Evolutionary conservation across 2,888 invertebrate species (phyloP).

Genomic region (Hydrotaea cyrtoneurina): DNA sequence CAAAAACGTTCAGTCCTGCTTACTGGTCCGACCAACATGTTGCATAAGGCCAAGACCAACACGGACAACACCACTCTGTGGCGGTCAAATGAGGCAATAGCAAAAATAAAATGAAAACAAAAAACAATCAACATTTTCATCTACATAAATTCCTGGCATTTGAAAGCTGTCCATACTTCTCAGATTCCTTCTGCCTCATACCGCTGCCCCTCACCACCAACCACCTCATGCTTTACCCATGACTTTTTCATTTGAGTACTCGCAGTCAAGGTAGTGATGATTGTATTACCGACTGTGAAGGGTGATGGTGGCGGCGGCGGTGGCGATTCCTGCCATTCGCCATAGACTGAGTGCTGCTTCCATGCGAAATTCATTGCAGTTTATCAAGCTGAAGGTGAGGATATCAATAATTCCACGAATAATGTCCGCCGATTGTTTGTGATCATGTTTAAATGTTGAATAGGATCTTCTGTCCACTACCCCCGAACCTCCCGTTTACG

Average conservation of each 20-base stretch:
- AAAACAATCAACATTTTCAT: conserved; percentile 56
- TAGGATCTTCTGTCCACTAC: conserved; percentile 48
- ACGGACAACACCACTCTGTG: neutral
- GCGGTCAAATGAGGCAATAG: neutral
- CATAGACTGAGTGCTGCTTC: conserved; percentile 18
- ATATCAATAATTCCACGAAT: conserved; percentile 68
- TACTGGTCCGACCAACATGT: neutral
- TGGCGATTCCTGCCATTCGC: neutral
- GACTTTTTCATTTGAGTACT: neutral
- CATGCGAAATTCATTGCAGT: conserved; percentile 63
- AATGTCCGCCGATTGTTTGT: conserved; percentile 65
- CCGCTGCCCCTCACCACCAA: neutral
- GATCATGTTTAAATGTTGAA: conserved; percentile 63
- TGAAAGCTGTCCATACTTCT: conserved; percentile 53
- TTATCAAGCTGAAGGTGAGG: conserved; percentile 64
- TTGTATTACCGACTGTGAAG: neutral
- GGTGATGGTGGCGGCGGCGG: neutral
- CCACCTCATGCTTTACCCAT: too few relatives aligned
- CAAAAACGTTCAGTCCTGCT: conserved; percentile 1
- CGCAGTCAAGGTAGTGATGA: neutral
- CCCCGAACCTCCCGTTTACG: neutral
- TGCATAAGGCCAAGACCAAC: conserved; percentile 12
- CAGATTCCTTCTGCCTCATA: neutral
- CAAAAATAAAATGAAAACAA: neutral
- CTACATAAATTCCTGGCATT: conserved; percentile 66